Base-by-base conservation (phyloP, 2,888 invertebrate genomes). In the Sinelater perroti region DNA sequence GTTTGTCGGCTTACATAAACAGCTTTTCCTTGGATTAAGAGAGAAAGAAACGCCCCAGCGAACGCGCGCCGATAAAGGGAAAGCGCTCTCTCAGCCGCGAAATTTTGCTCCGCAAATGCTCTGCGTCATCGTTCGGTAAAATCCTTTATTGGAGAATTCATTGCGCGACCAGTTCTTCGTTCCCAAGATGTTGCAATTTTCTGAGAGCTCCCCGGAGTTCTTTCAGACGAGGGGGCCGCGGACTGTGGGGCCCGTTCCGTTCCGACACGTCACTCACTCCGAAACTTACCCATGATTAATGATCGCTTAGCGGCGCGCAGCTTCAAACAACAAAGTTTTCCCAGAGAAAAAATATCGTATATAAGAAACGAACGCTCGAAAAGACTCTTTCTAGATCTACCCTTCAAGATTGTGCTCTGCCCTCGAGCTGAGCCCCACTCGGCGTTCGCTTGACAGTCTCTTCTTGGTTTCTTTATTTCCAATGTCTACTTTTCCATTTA, bases 281-380 rank as follows among this genome's bases (percentile, higher is more conserved):
- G 79, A 81, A 81, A 81, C 79, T 80, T 80, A 79, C 70, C 78
- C 78, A 80, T 82, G 82, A 82, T 82, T 82, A 82, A 82, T 82
- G 82, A 80, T 81, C 75, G 79, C 78, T 78, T 77, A 79, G 78
- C 75, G 74, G 75, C 76, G 76, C 77, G 79, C 81, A 80, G 81
- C 81, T 81, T 80, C 81, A 81, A 83, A 83, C 83, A 83, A 83
- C 83, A 83, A 83, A 83, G 81, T 83, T 83, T 83, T 83, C 83
- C 82, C 82, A 82, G 82, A 80, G 81, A 82, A 78, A 78, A 78
- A 78, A 79, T 78, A 76, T 76, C 77, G 73, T 76, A 74, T 76
- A 78, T 76, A 78, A 78, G 78, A 78, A 78, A 78, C 76, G 77
- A 77, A 76, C 75, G 72, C 73, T 75, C 75, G 72, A 71, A 77